phyloP scores from a whole-genome alignment of 2,113 vertebrate species.

The Noctilio leporinus region DNA sequence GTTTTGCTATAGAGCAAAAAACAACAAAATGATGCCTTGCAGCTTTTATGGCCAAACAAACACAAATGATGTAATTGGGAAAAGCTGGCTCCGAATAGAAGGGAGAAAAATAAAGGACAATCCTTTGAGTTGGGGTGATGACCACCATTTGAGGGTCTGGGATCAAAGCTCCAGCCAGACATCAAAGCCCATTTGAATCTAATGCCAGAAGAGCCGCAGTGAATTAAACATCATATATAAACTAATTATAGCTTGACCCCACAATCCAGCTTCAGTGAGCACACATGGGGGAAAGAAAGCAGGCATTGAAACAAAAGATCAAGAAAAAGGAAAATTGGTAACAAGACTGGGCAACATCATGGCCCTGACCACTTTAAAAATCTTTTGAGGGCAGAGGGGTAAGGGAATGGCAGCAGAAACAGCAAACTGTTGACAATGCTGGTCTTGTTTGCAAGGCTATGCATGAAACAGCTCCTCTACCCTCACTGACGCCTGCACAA shows the following conservation, averaged over 20 bases:
- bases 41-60: constrained; percentile 10
- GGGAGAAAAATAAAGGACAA: not conserved
- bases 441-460: constrained; percentile 51
- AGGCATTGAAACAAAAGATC: constrained; percentile 56
- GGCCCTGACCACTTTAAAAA: not conserved
- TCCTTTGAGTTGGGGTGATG: constrained; percentile 37
- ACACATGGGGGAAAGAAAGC: constrained; percentile 14
- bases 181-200: constrained; percentile 66
- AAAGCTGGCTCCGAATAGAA: not conserved
- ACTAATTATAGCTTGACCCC: constrained; percentile 71
- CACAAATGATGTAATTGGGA: not conserved
- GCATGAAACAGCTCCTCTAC: not conserved
- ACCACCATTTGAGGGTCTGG: constrained; percentile 28
- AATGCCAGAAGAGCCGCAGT: constrained; percentile 54
- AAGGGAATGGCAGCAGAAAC: constrained; percentile 8
- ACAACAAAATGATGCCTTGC: constrained; percentile 45
- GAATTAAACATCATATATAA: constrained; percentile 67
- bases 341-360: constrained; percentile 38
- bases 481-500: not conserved
- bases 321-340: constrained; percentile 56
- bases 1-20: constrained; percentile 23
- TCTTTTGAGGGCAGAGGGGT: not conserved
- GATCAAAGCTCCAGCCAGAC: constrained; percentile 61
- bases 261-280: constrained; percentile 66
- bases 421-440: constrained; percentile 30